phyloP scores from a whole-genome alignment of 2,797 vertebrate genomes.

The Takifugu ocellatus region DNA sequence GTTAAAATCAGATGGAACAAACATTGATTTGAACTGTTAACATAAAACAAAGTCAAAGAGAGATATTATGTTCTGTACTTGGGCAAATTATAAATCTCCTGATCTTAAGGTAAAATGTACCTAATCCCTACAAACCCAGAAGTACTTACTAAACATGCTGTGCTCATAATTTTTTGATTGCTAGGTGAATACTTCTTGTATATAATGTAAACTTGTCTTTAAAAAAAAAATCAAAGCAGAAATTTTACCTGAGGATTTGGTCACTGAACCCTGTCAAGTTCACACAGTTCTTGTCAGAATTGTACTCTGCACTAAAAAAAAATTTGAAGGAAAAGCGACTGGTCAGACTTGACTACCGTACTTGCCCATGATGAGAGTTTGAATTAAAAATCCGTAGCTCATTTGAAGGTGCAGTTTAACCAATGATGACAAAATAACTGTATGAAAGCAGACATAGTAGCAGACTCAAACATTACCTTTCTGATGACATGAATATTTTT shows the following conservation, averaged over 20 bases:
- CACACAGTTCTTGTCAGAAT: slow-evolving; percentile 57
- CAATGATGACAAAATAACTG: background rate
- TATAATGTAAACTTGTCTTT: background rate
- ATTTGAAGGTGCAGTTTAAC: background rate
- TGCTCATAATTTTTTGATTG: background rate
- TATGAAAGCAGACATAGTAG: background rate
- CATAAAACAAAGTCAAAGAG: background rate
- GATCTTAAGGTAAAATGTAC: too few relatives aligned
- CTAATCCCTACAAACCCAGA: too few relatives aligned
- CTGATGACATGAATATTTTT: slow-evolving; percentile 35
- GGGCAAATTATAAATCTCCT: too few relatives aligned
- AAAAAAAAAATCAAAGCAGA: background rate
- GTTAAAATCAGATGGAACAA: background rate
- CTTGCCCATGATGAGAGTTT: background rate
- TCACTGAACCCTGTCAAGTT: slow-evolving; percentile 78
- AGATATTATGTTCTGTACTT: too few relatives aligned
- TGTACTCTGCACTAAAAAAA: rapidly evolving
- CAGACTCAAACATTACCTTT: slow-evolving; percentile 6
- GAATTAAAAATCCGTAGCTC: background rate
- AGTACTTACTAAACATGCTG: background rate
- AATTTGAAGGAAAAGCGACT: background rate
- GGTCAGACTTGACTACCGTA: background rate
- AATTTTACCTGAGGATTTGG: slow-evolving; percentile 81
- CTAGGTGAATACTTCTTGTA: background rate
- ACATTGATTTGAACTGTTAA: too few relatives aligned